Percentiles rank a stretch among this genome's conserved stretches.
These are phyloP conservation scores for Cremastinae sp. DNA, from an alignment of 2,888 invertebrate genomes.

Conservation along the genomic window DNA sequence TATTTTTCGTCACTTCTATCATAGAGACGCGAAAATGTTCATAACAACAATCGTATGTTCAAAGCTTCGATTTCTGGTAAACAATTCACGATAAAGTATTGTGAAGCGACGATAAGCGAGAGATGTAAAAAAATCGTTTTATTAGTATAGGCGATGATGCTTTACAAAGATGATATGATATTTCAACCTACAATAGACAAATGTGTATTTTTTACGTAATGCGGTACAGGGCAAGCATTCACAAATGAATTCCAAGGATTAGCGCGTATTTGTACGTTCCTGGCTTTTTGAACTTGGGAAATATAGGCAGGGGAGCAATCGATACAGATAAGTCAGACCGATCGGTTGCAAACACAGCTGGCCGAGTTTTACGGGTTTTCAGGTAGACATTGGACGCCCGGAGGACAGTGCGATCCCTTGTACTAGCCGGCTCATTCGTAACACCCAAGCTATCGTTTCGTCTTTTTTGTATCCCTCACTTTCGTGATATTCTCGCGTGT, in stretches of 20 bases:
- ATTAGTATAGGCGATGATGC: background rate
- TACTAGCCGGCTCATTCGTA: conserved; percentile 61
- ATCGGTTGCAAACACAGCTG: conserved; percentile 78
- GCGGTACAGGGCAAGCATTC: conserved; percentile 46
- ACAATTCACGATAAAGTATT: background rate
- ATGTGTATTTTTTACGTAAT: background rate
- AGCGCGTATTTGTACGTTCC: conserved; percentile 28
- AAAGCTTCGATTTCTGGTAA: too few species aligned
- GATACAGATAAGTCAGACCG: conserved; percentile 75
- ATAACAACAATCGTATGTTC: too few species aligned
- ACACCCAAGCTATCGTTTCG: conserved; percentile 28
- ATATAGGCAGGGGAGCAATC: conserved; percentile 65
- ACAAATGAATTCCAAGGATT: conserved; percentile 49
- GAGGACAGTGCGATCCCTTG: conserved; percentile 67
- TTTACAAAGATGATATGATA: conserved; percentile 3
- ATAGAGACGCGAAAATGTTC: background rate
- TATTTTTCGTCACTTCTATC: background rate
- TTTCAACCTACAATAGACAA: conserved; percentile 24
- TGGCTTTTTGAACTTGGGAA: conserved; percentile 17
- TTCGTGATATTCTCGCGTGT: conserved; percentile 65
- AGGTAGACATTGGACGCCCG: conserved; percentile 71
- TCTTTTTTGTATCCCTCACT: conserved; percentile 41
- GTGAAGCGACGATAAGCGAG: too few species aligned
- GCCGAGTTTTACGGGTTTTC: conserved; percentile 65
- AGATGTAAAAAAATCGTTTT: too few species aligned